Percentiles rank a stretch among this genome's conserved stretches.
These are phyloP conservation scores for Ernsta delagoae DNA, from an alignment of 2,888 invertebrate species.

Conservation along the genomic window DNA sequence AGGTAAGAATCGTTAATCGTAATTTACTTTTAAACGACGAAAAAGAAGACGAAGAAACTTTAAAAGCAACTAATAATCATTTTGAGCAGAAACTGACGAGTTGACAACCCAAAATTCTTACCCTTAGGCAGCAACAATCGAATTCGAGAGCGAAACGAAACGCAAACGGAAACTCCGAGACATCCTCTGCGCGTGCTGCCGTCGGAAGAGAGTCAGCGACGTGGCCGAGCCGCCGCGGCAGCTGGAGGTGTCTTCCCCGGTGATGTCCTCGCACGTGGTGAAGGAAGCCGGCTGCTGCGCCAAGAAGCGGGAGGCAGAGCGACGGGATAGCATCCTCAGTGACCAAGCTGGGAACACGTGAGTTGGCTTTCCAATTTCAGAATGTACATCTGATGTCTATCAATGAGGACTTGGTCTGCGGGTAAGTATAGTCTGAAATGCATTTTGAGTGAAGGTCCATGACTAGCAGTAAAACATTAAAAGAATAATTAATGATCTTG, in stretches of 20 bases:
- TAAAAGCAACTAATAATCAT: no score
- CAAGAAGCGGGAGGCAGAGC: slow-evolving; percentile 72
- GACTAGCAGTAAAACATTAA: no score
- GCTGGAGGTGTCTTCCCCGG: slow-evolving; percentile 53
- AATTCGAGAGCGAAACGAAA: slow-evolving; percentile 74
- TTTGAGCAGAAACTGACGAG: no score
- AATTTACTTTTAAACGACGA: no score
- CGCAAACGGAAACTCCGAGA: slow-evolving; percentile 79
- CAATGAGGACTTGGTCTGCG: no score
- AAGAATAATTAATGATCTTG: no score
- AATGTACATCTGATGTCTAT: no score
- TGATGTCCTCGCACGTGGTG: slow-evolving; percentile 50
- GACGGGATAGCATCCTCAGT: slow-evolving; percentile 83
- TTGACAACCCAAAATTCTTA: not conserved
- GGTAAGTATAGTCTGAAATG: no score
- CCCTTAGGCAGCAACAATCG: slow-evolving; percentile 64
- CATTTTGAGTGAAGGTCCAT: no score
- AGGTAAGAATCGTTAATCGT: slow-evolving; percentile 55
- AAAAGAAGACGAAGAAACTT: no score
- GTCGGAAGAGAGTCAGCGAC: slow-evolving; percentile 61
- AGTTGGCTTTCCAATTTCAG: slow-evolving; percentile 45
- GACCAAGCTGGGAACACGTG: slow-evolving; percentile 72
- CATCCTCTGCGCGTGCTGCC: slow-evolving; percentile 68
- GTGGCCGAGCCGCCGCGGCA: slow-evolving; percentile 49
- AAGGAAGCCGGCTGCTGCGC: slow-evolving; percentile 72